phyloP scores from a whole-genome alignment of 2,888 invertebrate species.

The Pseudococcus viburni region DNA sequence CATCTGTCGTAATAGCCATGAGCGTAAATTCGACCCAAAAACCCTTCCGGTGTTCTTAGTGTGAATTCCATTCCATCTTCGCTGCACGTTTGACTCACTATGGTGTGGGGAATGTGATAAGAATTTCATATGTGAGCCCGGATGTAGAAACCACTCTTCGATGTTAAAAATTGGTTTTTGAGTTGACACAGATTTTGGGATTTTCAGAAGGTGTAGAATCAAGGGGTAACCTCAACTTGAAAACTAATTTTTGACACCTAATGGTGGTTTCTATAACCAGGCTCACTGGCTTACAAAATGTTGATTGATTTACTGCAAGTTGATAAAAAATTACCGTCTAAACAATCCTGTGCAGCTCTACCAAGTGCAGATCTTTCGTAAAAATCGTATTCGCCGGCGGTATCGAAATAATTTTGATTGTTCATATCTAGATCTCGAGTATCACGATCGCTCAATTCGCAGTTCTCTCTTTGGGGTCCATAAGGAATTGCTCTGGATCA shows the following conservation, averaged over 20 bases:
- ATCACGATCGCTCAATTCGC: constrained; percentile 90
- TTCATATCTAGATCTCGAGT: constrained; percentile 86
- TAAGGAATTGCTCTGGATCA: constrained; percentile 74
- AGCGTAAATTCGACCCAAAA: constrained; percentile 90
- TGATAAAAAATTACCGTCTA: constrained; percentile 80
- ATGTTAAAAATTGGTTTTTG: too few relatives aligned
- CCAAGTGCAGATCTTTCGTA: constrained; percentile 83
- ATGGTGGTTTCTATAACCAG: too few relatives aligned
- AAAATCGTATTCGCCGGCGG: constrained; percentile 86
- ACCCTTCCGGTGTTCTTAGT: constrained; percentile 88
- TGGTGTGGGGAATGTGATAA: not conserved
- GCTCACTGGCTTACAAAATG: too few relatives aligned
- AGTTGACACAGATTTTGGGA: too few relatives aligned
- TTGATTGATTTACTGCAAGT: not conserved
- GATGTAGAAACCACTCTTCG: too few relatives aligned
- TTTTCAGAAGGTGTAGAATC: too few relatives aligned
- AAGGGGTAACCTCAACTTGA: too few relatives aligned
- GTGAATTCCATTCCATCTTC: constrained; percentile 97
- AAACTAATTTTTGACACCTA: too few relatives aligned
- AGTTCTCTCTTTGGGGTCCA: constrained; percentile 82
- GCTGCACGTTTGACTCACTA: constrained; percentile 91
- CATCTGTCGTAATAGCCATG: constrained; percentile 92
- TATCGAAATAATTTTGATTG: constrained; percentile 88
- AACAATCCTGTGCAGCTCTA: constrained; percentile 83
- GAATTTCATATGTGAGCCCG: not conserved